Percentiles rank a stretch among this genome's conserved stretches.
Conservation (phyloP, 2,113 vertebrate genomes). For the Coregonus clupeaformis region DNA sequence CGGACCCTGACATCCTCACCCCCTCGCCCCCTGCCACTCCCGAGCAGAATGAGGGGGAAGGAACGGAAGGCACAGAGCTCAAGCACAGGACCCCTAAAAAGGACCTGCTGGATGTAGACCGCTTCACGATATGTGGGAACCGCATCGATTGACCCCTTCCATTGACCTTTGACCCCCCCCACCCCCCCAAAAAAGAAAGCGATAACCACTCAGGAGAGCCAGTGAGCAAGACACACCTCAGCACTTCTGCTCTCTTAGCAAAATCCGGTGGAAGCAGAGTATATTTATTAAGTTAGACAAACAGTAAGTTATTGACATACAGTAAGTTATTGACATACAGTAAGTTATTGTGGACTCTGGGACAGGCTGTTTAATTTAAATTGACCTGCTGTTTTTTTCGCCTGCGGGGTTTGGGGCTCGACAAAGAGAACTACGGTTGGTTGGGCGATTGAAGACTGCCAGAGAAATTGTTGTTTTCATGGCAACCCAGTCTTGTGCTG, state of each 20-base stretch:
- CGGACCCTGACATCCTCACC: slow-evolving; percentile 65
- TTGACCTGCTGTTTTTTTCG: slow-evolving; percentile 21
- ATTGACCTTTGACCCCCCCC: slow-evolving; percentile 1
- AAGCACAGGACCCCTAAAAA: slow-evolving; percentile 85
- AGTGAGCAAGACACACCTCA: slow-evolving; percentile 1
- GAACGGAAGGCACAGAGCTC: slow-evolving; percentile 73
- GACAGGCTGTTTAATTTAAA: not conserved
- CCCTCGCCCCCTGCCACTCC: slow-evolving; percentile 77
- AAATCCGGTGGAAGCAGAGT: slow-evolving; percentile 39
- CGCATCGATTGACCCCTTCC: slow-evolving; percentile 81
- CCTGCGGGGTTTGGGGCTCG: slow-evolving; percentile 10
- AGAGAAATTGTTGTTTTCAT: slow-evolving; percentile 29
- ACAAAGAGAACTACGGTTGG: slow-evolving; percentile 27
- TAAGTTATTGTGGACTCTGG: slow-evolving; percentile 16
- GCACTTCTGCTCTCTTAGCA: slow-evolving; percentile 17
- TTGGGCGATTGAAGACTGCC: not conserved
- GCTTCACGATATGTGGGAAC: slow-evolving; percentile 96
- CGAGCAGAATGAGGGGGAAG: slow-evolving; percentile 71
- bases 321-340: slow-evolving; percentile 15
- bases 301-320: slow-evolving; percentile 32
- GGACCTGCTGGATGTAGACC: slow-evolving; percentile 94
- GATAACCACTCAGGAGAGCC: slow-evolving; percentile 52
- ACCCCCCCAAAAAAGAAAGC: slow-evolving; percentile 18
- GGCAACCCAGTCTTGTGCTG: not conserved
- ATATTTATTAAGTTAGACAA: slow-evolving; percentile 47